Conservation (phyloP, 2,113 vertebrate genomes). For the Melanerpes formicivorus region DNA sequence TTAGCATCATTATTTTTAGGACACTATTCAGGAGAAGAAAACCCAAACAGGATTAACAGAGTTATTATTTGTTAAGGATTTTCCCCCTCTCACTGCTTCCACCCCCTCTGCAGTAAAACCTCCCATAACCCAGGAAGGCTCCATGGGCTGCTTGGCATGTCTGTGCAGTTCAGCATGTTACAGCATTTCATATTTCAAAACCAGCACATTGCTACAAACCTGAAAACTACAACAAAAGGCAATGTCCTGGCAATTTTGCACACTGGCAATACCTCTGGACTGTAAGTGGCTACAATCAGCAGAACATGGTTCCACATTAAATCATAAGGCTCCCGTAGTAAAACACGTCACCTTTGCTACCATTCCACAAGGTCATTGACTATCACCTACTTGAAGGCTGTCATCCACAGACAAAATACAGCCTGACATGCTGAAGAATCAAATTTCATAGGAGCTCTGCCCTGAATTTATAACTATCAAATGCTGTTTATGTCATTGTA, state of each 20-base stretch:
- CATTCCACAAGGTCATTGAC: conserved; percentile 16
- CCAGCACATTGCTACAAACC: neutral
- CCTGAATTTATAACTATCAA: conserved; percentile 35
- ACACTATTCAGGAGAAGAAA: conserved; percentile 48
- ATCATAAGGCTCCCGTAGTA: neutral
- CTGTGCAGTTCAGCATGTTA: neutral
- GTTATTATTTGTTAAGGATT: neutral
- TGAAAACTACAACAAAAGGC: neutral
- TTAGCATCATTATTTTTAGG: conserved; percentile 59
- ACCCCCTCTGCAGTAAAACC: neutral
- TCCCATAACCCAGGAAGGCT: neutral
- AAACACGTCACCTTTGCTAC: conserved; percentile 13
- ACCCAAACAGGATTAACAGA: neutral
- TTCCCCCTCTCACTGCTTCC: neutral
- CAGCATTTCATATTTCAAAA: conserved; percentile 14
- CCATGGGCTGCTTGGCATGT: conserved; percentile 1
- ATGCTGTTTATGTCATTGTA: conserved; percentile 12
- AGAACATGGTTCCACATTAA: neutral
- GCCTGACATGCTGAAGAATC: neutral
- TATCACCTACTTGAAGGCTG: neutral
- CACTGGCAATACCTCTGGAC: neutral
- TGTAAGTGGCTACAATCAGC: neutral
- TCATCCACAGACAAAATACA: conserved; percentile 13
- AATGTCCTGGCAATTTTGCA: neutral
- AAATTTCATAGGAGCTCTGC: neutral